These are phyloP conservation scores for Hermaeophaga mercurialis DNA, from an alignment of 2,888 invertebrate species.

Conservation along the genomic window DNA sequence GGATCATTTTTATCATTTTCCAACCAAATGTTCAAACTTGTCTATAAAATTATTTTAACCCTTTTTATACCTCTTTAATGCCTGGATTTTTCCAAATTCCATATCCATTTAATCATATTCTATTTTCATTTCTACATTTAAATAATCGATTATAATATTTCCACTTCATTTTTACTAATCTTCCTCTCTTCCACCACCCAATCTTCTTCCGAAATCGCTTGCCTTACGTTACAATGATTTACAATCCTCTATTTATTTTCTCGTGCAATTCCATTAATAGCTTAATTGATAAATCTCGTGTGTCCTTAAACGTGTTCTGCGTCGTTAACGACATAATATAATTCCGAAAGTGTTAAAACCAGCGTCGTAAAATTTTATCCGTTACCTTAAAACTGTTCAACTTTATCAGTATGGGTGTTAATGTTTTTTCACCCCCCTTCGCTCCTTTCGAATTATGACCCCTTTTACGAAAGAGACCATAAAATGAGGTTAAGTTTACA, in stretches of 20 bases:
- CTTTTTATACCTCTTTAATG: no score
- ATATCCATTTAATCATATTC: no score
- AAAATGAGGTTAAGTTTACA: conserved; percentile 17
- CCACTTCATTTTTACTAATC: no score
- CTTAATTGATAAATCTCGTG: conserved; percentile 26
- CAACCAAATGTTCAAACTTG: no score
- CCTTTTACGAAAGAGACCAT: conserved; percentile 8
- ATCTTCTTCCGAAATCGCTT: not conserved
- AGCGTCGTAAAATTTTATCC: conserved; percentile 22
- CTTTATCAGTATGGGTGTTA: conserved; percentile 23
- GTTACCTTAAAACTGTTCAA: conserved; percentile 17
- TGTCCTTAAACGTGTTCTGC: conserved; percentile 18
- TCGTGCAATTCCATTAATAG: conserved; percentile 22
- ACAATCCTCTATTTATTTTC: conserved; percentile 12
- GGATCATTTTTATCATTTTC: no score
- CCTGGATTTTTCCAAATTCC: no score
- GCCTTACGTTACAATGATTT: conserved; percentile 6
- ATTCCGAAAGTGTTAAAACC: conserved; percentile 25
- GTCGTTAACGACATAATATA: conserved; percentile 23
- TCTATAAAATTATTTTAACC: no score
- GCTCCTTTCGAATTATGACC: not conserved
- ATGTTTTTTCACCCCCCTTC: conserved; percentile 6
- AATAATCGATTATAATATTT: no score
- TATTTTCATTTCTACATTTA: no score
- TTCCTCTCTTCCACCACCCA: no score